These are phyloP conservation scores for Porites divaricata DNA, from an alignment of 92 coral and sea anemone species.

Conservation along the genomic window DNA sequence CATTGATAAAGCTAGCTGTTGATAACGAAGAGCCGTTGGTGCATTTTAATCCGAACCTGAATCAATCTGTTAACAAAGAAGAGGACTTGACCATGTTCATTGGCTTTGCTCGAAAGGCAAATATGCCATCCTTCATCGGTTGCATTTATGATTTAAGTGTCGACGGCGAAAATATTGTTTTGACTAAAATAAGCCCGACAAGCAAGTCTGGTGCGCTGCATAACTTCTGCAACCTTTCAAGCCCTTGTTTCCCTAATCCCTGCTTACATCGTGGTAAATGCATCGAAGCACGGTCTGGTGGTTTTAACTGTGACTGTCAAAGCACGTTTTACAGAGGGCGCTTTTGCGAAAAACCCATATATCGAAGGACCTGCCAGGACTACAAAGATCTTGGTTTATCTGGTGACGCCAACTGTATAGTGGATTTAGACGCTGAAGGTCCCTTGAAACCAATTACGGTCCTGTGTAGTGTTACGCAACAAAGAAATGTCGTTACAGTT, in stretches of 20 bases:
- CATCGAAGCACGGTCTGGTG: constrained; percentile 47
- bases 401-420: constrained; percentile 79
- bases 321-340: constrained; percentile 78
- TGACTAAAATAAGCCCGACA: constrained; percentile 30
- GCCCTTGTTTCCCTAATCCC: constrained; percentile 83
- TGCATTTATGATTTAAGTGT: constrained; percentile 76
- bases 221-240: constrained; percentile 50
- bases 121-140: constrained; percentile 77
- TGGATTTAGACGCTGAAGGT: constrained; percentile 85
- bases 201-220: neutral
- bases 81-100: constrained; percentile 29
- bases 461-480: constrained; percentile 80
- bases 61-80: constrained; percentile 26
- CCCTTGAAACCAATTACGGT: constrained; percentile 66
- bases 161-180: constrained; percentile 51
- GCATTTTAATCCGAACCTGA: constrained; percentile 69
- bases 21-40: constrained; percentile 70
- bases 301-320: constrained; percentile 80
- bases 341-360: constrained; percentile 78
- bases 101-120: constrained; percentile 52
- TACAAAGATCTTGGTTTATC: constrained; percentile 85
- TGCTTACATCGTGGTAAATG: constrained; percentile 76
- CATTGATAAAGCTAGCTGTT: constrained; percentile 63
- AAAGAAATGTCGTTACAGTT: constrained; percentile 55
- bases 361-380: constrained; percentile 82